phyloP scores from a whole-genome alignment of 2,113 vertebrate species.

The Dolichallabes microphthalmus region DNA sequence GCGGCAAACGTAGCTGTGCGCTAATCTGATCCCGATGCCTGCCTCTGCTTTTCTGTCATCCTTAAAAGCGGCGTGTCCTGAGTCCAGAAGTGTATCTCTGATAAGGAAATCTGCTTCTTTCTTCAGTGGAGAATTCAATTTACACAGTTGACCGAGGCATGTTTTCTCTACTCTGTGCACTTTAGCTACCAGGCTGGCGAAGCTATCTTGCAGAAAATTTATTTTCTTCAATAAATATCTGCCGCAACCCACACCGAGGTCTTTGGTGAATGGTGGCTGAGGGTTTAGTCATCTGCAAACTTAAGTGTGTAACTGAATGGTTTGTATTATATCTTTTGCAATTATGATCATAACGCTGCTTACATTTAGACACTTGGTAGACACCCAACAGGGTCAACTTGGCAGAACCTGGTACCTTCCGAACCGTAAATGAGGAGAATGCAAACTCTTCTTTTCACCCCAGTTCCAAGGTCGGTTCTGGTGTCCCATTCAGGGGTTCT shows the following conservation, averaged over 20 bases:
- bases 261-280: background rate
- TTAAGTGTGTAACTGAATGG: background rate
- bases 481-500: no score
- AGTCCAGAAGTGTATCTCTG: constrained; percentile 28
- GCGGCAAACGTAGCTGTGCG: constrained; percentile 51
- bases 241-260: background rate
- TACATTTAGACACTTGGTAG: no score
- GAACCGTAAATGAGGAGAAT: no score
- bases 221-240: background rate
- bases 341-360: background rate
- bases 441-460: background rate
- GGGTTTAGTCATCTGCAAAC: background rate
- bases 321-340: background rate
- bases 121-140: background rate
- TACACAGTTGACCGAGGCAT: background rate
- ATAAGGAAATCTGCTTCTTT: constrained; percentile 38
- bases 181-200: background rate
- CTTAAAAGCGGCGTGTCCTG: constrained; percentile 39
- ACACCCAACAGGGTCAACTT: no score
- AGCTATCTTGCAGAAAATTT: background rate
- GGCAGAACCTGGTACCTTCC: no score
- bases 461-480: background rate
- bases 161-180: background rate
- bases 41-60: constrained; percentile 43
- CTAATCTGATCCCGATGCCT: constrained; percentile 53